Evolutionary conservation across 2,797 vertebrate species (phyloP).

Genomic region (Pelobates cultripes): DNA sequence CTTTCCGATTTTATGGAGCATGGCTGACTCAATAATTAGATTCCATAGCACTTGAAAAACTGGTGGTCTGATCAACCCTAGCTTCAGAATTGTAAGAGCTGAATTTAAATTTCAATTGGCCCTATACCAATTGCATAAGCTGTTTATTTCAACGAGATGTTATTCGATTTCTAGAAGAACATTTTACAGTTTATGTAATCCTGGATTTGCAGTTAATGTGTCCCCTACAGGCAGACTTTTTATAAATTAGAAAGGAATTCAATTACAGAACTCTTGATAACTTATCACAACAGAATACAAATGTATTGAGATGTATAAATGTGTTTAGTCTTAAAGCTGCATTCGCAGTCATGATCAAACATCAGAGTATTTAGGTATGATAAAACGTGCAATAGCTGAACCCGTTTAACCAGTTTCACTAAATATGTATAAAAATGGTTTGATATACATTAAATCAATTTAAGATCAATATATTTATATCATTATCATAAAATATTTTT

Average conservation of each 20-base stretch:
- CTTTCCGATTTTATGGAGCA: constrained; percentile 15
- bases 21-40: constrained; percentile 35
- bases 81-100: constrained; percentile 26
- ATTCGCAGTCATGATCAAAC: background rate
- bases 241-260: constrained; percentile 72
- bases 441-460: background rate
- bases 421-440: background rate
- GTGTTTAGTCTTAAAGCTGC: constrained; percentile 58
- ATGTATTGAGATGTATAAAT: constrained; percentile 65
- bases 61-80: constrained; percentile 18
- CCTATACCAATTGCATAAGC: constrained; percentile 30
- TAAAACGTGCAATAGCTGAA: background rate
- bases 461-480: background rate
- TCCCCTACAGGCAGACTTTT: constrained; percentile 68
- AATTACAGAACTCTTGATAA: constrained; percentile 72
- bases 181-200: constrained; percentile 66
- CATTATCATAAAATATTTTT: background rate
- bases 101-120: constrained; percentile 48
- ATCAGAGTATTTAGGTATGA: background rate
- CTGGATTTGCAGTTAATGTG: constrained; percentile 66
- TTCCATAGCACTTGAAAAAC: constrained; percentile 25
- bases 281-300: constrained; percentile 70
- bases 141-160: constrained; percentile 62
- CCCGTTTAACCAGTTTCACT: background rate
- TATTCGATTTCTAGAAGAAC: constrained; percentile 64